A percentile compares a stretch with the other conserved stretches of the same genome.
Conservation (phyloP, 2,797 vertebrate species). For the Nothura maculosa region DNA sequence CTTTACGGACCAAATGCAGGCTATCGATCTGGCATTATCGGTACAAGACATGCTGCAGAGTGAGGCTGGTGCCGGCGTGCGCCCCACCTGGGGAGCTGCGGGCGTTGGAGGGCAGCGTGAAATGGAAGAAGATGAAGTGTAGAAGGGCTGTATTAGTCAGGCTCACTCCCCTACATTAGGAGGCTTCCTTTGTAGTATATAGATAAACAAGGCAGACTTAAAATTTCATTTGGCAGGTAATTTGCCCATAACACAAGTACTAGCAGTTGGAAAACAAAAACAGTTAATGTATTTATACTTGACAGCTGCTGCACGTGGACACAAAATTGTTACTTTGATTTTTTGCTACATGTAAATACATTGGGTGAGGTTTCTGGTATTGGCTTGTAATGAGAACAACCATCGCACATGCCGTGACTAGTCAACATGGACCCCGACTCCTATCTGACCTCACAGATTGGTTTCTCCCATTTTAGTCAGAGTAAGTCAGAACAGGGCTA, state of each 20-base stretch:
- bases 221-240: slow-evolving; percentile 38
- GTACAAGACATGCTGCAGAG: neutral
- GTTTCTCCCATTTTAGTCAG: neutral
- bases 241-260: slow-evolving; percentile 17
- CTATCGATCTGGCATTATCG: neutral
- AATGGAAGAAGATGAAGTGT: neutral
- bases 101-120: neutral
- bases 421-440: neutral
- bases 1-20: neutral
- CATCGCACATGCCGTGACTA: neutral
- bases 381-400: neutral
- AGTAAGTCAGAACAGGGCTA: neutral
- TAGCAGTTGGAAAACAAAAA: slow-evolving; percentile 35
- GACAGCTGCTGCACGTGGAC: neutral
- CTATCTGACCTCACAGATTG: neutral
- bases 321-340: slow-evolving; percentile 17
- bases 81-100: neutral
- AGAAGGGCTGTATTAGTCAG: neutral
- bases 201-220: neutral
- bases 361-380: neutral
- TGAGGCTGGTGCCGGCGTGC: neutral
- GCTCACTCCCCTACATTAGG: slow-evolving; percentile 5
- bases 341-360: neutral
- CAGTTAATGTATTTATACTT: slow-evolving; percentile 28
- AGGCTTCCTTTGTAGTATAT: neutral